A percentile compares a stretch with the other conserved stretches of the same genome.
Conservation (phyloP, 2,113 vertebrate genomes). For the Rousettus leschenaultii region DNA sequence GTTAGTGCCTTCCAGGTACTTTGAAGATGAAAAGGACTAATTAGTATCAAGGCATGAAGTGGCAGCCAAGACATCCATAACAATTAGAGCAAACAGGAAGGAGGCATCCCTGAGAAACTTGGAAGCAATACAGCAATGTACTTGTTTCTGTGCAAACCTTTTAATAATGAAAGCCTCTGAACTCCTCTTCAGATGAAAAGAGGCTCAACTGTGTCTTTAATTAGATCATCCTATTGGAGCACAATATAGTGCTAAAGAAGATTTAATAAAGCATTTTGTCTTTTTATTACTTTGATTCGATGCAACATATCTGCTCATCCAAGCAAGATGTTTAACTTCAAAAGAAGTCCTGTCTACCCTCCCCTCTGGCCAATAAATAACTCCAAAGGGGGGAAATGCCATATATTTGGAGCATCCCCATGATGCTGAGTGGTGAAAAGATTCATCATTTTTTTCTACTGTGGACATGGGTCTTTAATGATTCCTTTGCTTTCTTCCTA, state of each 20-base stretch:
- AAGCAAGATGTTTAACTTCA: constrained; percentile 87
- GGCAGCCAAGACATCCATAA: constrained; percentile 68
- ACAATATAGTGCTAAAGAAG: constrained; percentile 84
- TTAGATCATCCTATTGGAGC: constrained; percentile 83
- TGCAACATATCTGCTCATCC: constrained; percentile 82
- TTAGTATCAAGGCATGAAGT: constrained; percentile 58
- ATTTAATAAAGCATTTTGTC: constrained; percentile 87
- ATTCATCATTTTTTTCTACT: constrained; percentile 76
- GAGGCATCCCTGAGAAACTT: constrained; percentile 69
- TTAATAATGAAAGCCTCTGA: constrained; percentile 78
- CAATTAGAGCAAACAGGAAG: constrained; percentile 75
- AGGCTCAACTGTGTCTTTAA: constrained; percentile 82
- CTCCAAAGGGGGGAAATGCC: constrained; percentile 68
- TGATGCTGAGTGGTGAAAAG: constrained; percentile 74
- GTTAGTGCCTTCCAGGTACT: constrained; percentile 45
- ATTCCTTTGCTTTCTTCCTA: constrained; percentile 59
- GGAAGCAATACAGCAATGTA: constrained; percentile 73
- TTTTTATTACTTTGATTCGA: constrained; percentile 86
- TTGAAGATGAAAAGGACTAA: constrained; percentile 72
- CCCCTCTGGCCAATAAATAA: constrained; percentile 83
- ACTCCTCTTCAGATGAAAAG: constrained; percentile 84
- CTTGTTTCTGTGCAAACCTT: constrained; percentile 77
- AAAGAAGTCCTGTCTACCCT: constrained; percentile 81
- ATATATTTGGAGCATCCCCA: constrained; percentile 74
- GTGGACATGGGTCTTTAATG: constrained; percentile 61